Base-by-base conservation (phyloP, 92 coral and sea anemone species). In the Scolanthus callimorphus region DNA sequence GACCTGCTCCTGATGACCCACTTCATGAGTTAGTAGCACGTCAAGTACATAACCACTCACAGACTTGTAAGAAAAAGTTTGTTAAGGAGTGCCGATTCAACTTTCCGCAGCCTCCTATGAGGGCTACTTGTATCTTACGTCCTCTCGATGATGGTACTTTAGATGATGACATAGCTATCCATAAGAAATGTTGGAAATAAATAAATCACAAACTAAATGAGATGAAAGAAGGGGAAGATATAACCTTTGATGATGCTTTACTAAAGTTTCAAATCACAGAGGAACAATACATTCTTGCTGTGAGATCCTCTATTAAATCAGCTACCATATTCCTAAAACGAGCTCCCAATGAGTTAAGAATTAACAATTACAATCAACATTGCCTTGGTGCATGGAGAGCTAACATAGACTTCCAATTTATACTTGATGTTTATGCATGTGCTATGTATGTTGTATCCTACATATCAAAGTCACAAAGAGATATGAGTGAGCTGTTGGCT, bases 391-490 rank as follows among this genome's bases (percentile, higher is more conserved):
- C 77, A 45, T 65, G 76, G 82, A 53, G 63, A 49, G 82, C 82
- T 23, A 76, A 74, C 49, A 74, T 76, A 76, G 80, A 77, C 52
- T 67, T 77, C 25, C 71, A 77, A 31, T 39, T 67, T 57, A 63
- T 77, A 17, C 72, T 80, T 11, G 84, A 82, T 77, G 77, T 77
- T 1, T 76, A 69, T 57, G 79, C 84, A 20, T 63, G 89, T 77
- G 89, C 89, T 29, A 43, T 76, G 57, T 73, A 73, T n/a, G 51
- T 79, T 56, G 81, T 73, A 1, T 60, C 66, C 12, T 75, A 81
- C 54, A 76, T 81, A 17, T 81, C 88, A 29, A 81, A 76, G 70
- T 83, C 77, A 57, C 83, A 81, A 51, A 81, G 76, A 81, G 83
- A 78, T 34, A 81, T 81, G 78, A 75, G 83, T 81, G 88, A 81